Evolutionary conservation across 2,888 invertebrate genomes (phyloP).

Genomic region (Aphodius granarius): DNA sequence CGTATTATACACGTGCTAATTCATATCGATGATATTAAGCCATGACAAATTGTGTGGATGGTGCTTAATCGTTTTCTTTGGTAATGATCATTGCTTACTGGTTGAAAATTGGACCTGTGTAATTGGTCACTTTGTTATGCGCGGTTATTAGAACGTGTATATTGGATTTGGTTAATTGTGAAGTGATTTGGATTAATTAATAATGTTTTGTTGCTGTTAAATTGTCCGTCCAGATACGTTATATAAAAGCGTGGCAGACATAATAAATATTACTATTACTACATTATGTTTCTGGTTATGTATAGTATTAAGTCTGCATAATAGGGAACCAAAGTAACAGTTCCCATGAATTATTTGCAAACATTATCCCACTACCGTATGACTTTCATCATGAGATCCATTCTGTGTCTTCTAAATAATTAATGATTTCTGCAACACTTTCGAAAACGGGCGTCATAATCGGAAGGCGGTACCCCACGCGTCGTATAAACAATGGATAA

Average conservation of each 20-base stretch:
- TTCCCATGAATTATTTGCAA: background rate
- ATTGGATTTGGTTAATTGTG: background rate
- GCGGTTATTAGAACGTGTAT: background rate
- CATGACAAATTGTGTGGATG: background rate
- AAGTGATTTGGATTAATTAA: background rate
- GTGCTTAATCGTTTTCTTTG: background rate
- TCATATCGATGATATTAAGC: background rate
- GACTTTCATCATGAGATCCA: background rate
- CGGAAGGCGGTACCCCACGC: background rate
- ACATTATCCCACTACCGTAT: background rate
- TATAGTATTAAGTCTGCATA: too few species aligned
- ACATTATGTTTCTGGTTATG: too few species aligned
- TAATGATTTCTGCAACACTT: background rate
- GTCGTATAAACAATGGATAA: background rate
- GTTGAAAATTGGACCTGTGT: background rate
- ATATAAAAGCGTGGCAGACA: too few species aligned
- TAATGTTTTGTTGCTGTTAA: background rate
- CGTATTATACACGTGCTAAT: background rate
- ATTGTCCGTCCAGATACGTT: too few species aligned
- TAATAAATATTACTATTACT: too few species aligned
- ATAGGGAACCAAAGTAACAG: too few species aligned
- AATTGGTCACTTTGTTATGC: background rate
- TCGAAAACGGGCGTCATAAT: background rate
- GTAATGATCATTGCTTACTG: background rate
- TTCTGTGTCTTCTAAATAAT: background rate